phyloP scores from a whole-genome alignment of 2,888 invertebrate genomes.

The Eristalis tenax region DNA sequence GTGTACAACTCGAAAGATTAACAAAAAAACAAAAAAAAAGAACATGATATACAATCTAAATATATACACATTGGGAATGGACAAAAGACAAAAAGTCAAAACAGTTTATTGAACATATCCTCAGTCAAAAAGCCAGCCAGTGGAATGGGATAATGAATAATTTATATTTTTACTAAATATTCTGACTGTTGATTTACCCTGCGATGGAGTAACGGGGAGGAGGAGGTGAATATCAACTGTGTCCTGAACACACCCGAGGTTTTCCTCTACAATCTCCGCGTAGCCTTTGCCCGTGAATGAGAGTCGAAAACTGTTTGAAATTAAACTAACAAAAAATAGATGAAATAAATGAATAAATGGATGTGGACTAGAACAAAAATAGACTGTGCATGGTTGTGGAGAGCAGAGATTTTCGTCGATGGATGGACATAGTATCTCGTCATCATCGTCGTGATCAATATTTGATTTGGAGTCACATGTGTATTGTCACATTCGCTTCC shows the following conservation, averaged over 20 bases:
- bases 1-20: background rate
- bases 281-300: background rate
- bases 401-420: constrained; percentile 22
- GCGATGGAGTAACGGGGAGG: no score
- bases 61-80: constrained; percentile 11
- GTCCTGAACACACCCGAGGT: background rate
- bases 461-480: constrained; percentile 48
- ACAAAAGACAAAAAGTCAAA: constrained; percentile 18
- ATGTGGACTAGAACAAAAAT: constrained; percentile 31
- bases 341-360: constrained; percentile 8
- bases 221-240: background rate
- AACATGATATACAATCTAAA: background rate
- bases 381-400: constrained; percentile 35
- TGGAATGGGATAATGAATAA: constrained; percentile 37
- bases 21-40: background rate
- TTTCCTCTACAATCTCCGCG: constrained; percentile 4
- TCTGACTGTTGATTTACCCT: no score
- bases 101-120: background rate
- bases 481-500: constrained; percentile 11
- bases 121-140: constrained; percentile 5
- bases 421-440: constrained; percentile 17
- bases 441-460: background rate
- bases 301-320: constrained; percentile 23
- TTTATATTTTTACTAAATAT: constrained; percentile 22
- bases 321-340: constrained; percentile 24